Conservation (phyloP, 2,888 invertebrate genomes). For the Orthonychiurus folsomi region DNA sequence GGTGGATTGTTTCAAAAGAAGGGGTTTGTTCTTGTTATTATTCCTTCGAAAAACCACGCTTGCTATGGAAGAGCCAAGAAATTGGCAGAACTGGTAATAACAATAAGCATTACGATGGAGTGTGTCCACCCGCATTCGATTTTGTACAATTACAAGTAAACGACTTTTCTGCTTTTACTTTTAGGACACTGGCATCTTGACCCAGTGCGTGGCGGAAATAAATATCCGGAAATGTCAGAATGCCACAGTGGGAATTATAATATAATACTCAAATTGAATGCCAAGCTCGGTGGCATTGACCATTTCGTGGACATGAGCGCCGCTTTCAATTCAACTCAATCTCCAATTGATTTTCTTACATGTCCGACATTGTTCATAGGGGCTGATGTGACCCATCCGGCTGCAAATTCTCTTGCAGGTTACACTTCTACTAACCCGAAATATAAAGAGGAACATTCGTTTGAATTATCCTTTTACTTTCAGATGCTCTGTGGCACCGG, state of each 20-base stretch:
- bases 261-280: constrained; percentile 44
- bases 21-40: not conserved
- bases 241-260: constrained; percentile 32
- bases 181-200: constrained; percentile 37
- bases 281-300: constrained; percentile 46
- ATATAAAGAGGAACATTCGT: too few relatives aligned
- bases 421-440: too few relatives aligned
- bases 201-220: constrained; percentile 43
- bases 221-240: constrained; percentile 35
- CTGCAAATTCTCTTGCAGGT: constrained; percentile 36
- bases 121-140: too few relatives aligned
- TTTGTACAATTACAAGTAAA: too few relatives aligned
- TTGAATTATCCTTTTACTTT: too few relatives aligned
- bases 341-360: constrained; percentile 18
- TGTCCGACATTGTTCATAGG: constrained; percentile 46
- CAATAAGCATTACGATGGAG: not conserved
- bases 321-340: not conserved
- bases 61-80: not conserved
- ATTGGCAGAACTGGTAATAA: not conserved
- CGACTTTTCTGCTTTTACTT: too few relatives aligned
- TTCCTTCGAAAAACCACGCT: not conserved
- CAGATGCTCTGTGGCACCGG: not conserved
- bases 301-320: constrained; percentile 29
- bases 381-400: constrained; percentile 48
- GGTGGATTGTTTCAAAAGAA: too few relatives aligned